Conservation (phyloP, 2,797 vertebrate species). For the Huso huso region DNA sequence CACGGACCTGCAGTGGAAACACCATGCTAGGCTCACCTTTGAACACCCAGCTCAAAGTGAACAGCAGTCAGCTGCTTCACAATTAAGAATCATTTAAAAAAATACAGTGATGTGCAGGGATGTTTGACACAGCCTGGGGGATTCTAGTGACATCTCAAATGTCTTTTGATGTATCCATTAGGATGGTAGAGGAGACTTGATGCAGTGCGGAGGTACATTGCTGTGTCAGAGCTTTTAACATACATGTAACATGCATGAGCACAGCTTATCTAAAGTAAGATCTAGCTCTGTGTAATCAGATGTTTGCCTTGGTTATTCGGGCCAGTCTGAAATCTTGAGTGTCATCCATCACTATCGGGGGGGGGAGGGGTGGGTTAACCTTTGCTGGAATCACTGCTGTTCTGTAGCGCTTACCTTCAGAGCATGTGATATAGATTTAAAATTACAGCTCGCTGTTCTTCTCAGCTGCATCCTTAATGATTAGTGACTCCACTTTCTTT, state of each 20-base stretch:
- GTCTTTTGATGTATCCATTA: neutral
- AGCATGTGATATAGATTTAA: neutral
- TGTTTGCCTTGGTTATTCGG: no score
- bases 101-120: neutral
- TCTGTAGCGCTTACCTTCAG: neutral
- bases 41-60: neutral
- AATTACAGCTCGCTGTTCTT: neutral
- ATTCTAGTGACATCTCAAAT: neutral
- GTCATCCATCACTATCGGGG: neutral
- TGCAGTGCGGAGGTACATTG: neutral
- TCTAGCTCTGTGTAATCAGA: no score
- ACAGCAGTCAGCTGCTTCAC: neutral
- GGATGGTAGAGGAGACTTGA: neutral
- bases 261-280: no score
- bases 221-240: no score
- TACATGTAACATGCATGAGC: no score
- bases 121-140: neutral
- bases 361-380: neutral
- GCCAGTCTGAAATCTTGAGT: no score
- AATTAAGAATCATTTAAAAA: neutral
- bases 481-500: neutral
- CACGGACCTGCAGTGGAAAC: no score
- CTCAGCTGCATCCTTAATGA: neutral
- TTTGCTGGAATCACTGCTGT: neutral
- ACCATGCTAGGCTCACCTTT: no score